phyloP scores from a whole-genome alignment of 2,888 invertebrate species.

The Geophilus truncorum region DNA sequence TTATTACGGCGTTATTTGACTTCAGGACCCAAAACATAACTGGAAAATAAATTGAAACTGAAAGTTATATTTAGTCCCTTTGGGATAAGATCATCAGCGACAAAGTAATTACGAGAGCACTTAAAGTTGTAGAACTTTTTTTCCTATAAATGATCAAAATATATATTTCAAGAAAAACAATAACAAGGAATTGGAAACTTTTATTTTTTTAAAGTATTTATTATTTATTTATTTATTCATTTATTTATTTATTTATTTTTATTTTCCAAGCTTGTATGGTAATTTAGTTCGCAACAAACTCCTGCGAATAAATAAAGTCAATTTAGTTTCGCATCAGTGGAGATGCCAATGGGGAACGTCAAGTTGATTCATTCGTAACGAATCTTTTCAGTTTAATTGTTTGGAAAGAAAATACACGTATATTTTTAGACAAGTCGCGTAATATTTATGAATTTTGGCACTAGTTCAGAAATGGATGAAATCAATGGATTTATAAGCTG shows the following conservation, averaged over 20 bases:
- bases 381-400: not conserved
- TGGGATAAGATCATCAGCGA: not conserved
- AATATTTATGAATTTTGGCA: not conserved
- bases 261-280: not conserved
- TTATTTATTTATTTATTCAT: no score
- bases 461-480: not conserved
- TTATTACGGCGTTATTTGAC: not conserved
- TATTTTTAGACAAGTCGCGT: not conserved
- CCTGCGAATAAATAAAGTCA: not conserved
- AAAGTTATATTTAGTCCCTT: not conserved
- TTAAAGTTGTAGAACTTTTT: not conserved
- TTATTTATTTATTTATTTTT: not conserved
- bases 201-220: no score
- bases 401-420: conserved; percentile 2
- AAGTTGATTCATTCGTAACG: not conserved
- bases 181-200: no score
- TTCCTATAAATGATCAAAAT: no score
- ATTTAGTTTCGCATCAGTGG: not conserved
- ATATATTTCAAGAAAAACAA: no score
- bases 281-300: not conserved
- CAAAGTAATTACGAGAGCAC: not conserved
- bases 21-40: not conserved
- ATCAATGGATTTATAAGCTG: not conserved
- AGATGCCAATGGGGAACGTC: not conserved
- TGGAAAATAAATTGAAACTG: not conserved